Evolutionary conservation across 2,113 vertebrate species (phyloP), one percentile per base, ranked within the genome.

Genomic region (Rutilus rutilus): DNA sequence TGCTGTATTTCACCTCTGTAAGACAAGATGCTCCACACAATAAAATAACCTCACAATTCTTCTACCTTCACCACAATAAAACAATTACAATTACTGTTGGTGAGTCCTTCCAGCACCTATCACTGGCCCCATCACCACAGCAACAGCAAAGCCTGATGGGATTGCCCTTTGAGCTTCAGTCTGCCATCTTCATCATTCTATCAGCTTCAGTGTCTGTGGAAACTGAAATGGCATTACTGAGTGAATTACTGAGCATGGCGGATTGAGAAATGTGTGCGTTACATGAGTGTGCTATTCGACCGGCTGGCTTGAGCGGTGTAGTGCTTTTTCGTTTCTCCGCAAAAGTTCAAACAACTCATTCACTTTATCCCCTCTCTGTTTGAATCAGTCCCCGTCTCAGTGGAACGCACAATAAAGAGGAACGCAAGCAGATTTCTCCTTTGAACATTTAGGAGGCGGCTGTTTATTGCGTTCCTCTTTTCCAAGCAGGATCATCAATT

Each of bases 401-500:
- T 86, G 86, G 75, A 92, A 82, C 39, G 25, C 84, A 78, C 87
- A 91, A 88, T 52, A 85, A 82, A 81, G 42, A 80, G 87, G 73
- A 86, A 89, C 88, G 30, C 60, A 21, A 87, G 78, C 80, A 60
- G 27, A 71, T 62, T 89, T 90, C 84, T 75, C n/a, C 87, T 92
- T 91, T 89, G 83, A 91, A 92, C 36, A 27, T 90, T 90, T 87
- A 76, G 67, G 52, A 65, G 85, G 42, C 60, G 78, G 75, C 83
- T 85, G 78, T 78, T 60, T 62, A 75, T 52, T 39, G 45, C 17
- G 8, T 52, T 17, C 86, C 87, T 88, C 45, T 45, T 90, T 90
- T 90, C 78, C 39, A 80, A 42, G 57, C 86, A 59, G 27, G 65
- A 45, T 85, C 87, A 86, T 92, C 90, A 92, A 94, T 92, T 89